Conservation (phyloP, 2,797 vertebrate species). For the Balearica regulorum region DNA sequence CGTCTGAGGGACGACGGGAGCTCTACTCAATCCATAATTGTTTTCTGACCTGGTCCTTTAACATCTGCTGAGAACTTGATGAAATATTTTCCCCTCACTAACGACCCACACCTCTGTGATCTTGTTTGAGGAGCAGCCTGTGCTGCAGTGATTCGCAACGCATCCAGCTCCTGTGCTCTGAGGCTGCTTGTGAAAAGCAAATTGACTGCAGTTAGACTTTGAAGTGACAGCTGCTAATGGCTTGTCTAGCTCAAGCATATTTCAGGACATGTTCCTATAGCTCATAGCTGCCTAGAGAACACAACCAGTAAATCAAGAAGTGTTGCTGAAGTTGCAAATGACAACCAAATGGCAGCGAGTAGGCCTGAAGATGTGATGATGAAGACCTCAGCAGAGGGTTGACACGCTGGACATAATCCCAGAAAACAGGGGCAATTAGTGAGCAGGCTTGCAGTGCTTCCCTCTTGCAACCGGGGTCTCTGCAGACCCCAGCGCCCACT, state of each 20-base stretch:
- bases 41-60: not conserved
- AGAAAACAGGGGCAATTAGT: not conserved
- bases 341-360: not conserved
- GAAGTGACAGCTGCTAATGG: conserved; percentile 30
- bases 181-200: not conserved
- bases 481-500: not conserved
- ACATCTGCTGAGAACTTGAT: not conserved
- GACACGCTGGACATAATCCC: rapidly evolving
- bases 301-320: not conserved
- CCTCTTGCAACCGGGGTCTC: not conserved
- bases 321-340: not conserved
- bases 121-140: not conserved
- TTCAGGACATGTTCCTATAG: not conserved
- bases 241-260: not conserved
- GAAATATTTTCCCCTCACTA: not conserved
- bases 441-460: not conserved
- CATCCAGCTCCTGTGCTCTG: not conserved
- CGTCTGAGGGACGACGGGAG: not conserved
- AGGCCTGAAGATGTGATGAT: not conserved
- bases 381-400: not conserved
- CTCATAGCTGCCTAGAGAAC: not conserved
- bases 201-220: not conserved
- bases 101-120: not conserved
- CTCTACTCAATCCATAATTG: not conserved
- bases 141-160: not conserved